Evolutionary conservation across 2,113 vertebrate species (phyloP).

Genomic region (Elanoides forficatus): DNA sequence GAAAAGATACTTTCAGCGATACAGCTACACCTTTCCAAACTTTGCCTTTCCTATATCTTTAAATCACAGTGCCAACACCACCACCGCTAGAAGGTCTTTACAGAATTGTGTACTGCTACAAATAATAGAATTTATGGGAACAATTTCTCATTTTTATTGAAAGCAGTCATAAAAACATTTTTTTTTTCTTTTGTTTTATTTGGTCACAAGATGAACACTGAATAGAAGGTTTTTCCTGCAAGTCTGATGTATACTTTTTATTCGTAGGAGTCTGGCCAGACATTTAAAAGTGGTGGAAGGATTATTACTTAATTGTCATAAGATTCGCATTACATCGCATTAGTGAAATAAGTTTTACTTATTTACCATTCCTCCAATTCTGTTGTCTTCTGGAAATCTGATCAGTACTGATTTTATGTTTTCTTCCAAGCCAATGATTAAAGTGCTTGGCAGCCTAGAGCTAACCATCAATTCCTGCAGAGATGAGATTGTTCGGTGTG

Average conservation of each 20-base stretch:
- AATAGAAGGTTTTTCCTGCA: not conserved
- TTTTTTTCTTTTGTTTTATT: not conserved
- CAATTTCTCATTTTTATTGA: not conserved
- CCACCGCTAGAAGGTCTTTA: fast-evolving
- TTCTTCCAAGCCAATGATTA: not conserved
- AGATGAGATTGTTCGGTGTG: not conserved
- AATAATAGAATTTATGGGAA: not conserved
- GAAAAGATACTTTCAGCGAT: fast-evolving
- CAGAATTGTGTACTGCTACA: not conserved
- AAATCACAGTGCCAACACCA: not conserved
- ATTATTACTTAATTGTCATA: not conserved
- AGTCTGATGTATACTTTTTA: not conserved
- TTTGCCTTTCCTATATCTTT: fast-evolving
- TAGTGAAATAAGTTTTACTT: not conserved
- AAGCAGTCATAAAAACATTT: not conserved
- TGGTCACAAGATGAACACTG: not conserved
- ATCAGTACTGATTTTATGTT: not conserved
- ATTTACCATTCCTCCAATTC: not conserved
- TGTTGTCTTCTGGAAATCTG: not conserved
- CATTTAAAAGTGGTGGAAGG: not conserved
- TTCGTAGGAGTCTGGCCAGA: not conserved
- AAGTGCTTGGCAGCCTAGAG: not conserved
- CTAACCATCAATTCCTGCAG: not conserved
- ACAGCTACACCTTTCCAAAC: not conserved
- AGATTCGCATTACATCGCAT: not conserved